phyloP scores from a whole-genome alignment of 2,888 invertebrate species.

The Spodoptera exigua region DNA sequence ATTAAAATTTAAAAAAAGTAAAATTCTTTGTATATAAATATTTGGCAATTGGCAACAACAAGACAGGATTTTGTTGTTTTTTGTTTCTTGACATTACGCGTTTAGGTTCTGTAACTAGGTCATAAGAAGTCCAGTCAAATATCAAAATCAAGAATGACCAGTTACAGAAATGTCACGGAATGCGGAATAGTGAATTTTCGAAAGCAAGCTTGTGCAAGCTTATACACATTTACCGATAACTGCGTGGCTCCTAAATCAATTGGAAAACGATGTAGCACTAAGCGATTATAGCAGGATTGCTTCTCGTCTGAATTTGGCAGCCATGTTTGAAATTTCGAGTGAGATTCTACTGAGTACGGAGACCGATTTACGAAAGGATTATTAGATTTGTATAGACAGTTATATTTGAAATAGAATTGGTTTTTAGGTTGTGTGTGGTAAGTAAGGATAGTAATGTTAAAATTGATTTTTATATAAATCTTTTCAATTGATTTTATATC shows the following conservation, averaged over 20 bases:
- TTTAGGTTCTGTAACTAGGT: too few species aligned
- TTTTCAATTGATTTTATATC: too few species aligned
- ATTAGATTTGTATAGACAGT: constrained; percentile 31
- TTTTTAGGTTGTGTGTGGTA: background rate
- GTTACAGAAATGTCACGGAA: too few species aligned
- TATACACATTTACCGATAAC: constrained; percentile 19
- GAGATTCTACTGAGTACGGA: constrained; percentile 1
- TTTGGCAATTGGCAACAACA: too few species aligned
- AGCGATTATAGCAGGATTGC: constrained; percentile 33
- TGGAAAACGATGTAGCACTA: constrained; percentile 35
- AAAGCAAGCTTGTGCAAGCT: background rate
- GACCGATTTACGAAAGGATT: constrained; percentile 34
- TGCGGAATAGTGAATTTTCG: background rate
- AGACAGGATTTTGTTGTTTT: too few species aligned
- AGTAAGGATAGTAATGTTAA: background rate
- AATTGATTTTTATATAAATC: constrained; percentile 3
- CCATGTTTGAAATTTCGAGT: constrained; percentile 35
- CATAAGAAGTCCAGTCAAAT: too few species aligned
- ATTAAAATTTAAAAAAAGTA: too few species aligned
- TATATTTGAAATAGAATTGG: constrained; percentile 21
- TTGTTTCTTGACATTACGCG: too few species aligned
- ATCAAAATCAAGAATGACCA: too few species aligned
- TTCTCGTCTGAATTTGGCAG: constrained; percentile 34
- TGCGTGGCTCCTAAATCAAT: constrained; percentile 32
- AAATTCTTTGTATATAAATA: too few species aligned